Evolutionary conservation across 2,113 vertebrate genomes (phyloP), one percentile per base, ranked within the genome.

Genomic region (Semnornis frantzii): DNA sequence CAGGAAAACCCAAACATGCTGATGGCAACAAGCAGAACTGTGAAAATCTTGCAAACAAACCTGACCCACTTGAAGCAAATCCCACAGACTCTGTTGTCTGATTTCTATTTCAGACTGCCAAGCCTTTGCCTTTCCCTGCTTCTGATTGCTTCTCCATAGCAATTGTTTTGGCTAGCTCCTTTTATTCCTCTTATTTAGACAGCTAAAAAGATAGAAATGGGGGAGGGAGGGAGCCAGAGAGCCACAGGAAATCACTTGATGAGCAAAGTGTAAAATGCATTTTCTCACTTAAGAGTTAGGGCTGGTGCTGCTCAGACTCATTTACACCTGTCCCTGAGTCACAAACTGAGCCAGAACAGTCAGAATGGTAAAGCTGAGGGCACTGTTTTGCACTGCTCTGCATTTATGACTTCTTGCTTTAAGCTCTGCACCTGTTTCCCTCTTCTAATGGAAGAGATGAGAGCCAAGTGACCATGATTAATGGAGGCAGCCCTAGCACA

Each of bases 61-160:
- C 91, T 37, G 73, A 95, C 93, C 90, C 92, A 90, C 69, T 3
- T 68, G 87, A 93, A 90, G 90, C 69, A 93, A 84, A 92, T 52
- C 88, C 85, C 93, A 80, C 21, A 19, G 73, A 91, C 79, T 92
- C 71, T 77, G 90, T 85, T 82, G 87, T 87, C 90, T 33, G 50
- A 25, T 42, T 91, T 78, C 92, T 94, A 27, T 65, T 89, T 76
- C 82, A 21, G 63, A 52, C 54, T 81, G 93, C 92, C 93, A 94
- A 95, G 73, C 15, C 90, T 88, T 88, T 48, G 90, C 92, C 69
- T 80, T 80, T 81, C 90, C 80, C 85, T 75, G 60, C 78, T 89
- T 92, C 94, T 57, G 88, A 96, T 81, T 80, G 85, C 95, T 96
- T 88, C 95, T 94, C 96, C 90, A 77, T 12, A 93, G 93, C 82